Conservation (phyloP, 2,888 invertebrate genomes). For the Cetonia aurata region DNA sequence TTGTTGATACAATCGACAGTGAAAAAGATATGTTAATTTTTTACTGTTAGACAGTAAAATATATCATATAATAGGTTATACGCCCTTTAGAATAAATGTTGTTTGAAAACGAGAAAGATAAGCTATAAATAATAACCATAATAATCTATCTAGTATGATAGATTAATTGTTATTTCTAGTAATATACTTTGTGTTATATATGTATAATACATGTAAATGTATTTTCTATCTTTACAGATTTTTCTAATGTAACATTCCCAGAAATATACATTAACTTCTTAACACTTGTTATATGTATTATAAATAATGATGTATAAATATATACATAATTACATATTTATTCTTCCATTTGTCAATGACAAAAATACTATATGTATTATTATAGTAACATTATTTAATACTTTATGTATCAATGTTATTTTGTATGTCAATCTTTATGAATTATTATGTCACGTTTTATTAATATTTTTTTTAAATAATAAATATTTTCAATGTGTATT, state of each 20-base stretch:
- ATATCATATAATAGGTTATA: conserved; percentile 41
- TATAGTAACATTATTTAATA: conserved; percentile 48
- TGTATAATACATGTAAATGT: conserved; percentile 50
- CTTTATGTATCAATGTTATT: conserved; percentile 61
- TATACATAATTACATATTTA: conserved; percentile 46
- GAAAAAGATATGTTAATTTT: conserved; percentile 45
- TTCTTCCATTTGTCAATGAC: conserved; percentile 57
- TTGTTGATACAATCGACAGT: conserved; percentile 42
- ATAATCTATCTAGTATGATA: conserved; percentile 4
- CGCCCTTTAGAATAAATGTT: conserved; percentile 41
- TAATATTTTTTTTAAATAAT: conserved; percentile 52
- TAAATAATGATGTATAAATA: conserved; percentile 26
- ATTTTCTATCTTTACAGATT: conserved; percentile 58
- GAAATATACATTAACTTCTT: conserved; percentile 55
- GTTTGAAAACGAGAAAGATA: conserved; percentile 32
- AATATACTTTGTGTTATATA: conserved; percentile 40
- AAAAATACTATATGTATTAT: conserved; percentile 45
- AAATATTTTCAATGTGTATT: conserved; percentile 49
- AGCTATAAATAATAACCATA: conserved; percentile 31
- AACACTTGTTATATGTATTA: conserved; percentile 54
- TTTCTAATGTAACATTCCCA: conserved; percentile 60
- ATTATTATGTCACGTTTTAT: conserved; percentile 55
- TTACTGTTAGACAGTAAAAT: conserved; percentile 44
- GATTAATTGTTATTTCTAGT: conserved; percentile 28
- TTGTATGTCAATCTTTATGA: conserved; percentile 59